Evolutionary conservation across 2,113 vertebrate genomes (phyloP).

Genomic region (pig (Sus scrofa)): DNA sequence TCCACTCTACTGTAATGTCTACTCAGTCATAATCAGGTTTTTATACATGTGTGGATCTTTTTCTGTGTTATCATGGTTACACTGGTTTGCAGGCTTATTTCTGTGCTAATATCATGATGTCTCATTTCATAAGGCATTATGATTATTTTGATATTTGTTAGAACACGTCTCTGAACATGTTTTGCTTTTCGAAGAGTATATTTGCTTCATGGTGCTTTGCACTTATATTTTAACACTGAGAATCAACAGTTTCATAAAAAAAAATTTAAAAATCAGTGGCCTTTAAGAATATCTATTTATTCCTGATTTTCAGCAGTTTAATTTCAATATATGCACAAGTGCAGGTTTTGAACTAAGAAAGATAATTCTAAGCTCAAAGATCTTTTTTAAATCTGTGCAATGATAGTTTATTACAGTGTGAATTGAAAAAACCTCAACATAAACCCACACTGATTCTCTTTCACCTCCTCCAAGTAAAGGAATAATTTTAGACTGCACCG

Average conservation of each 20-base stretch:
- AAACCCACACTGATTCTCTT: not conserved
- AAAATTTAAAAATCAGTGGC: not conserved
- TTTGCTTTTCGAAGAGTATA: not conserved
- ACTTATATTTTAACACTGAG: not conserved
- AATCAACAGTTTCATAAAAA: not conserved
- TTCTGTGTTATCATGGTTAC: not conserved
- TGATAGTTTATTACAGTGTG: not conserved
- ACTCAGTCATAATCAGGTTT: not conserved
- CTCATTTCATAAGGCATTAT: not conserved
- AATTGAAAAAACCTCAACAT: not conserved
- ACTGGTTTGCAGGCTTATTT: not conserved
- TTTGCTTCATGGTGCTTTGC: not conserved
- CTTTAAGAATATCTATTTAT: not conserved
- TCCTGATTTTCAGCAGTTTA: not conserved
- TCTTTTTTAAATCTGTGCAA: not conserved
- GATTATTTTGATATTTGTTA: not conserved
- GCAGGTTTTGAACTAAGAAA: not conserved
- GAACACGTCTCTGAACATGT: not conserved
- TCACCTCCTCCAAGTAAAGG: not conserved
- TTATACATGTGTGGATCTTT: not conserved
- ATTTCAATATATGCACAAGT: not conserved
- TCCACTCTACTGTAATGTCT: not conserved
- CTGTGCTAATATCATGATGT: not conserved
- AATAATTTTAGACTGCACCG: not conserved
- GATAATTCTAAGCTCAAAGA: not conserved